Base-by-base conservation (phyloP, 2,797 vertebrate species). In the Botia kubotai region DNA sequence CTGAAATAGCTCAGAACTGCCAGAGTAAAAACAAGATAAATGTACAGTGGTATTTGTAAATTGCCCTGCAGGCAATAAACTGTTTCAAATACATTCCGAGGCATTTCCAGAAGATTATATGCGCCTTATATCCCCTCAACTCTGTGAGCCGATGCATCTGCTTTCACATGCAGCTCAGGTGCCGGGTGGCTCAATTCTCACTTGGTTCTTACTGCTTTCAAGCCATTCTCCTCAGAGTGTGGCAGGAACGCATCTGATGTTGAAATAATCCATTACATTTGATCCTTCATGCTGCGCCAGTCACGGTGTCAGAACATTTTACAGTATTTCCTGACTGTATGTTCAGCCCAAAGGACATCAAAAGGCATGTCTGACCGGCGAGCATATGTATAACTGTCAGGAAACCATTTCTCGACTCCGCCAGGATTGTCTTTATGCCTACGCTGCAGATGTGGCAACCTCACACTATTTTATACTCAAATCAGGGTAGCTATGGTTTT, bases 21-120 rank as follows among this genome's bases (percentile, higher is more conserved):
- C 75, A 52, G 36, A 74, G 21, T 50, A 72, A 17, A 68, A 82
- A 83, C 69, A 75, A 77, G 82, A 87, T 83, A 82, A 85, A 85
- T 80, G 83, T 23, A 58, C 23, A 43, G 68, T 66, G 14, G 21
- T 52, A 29, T 83, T 87, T 65, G 81, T 83, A 79, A 87, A 83
- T 39, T 70, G 62, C 80, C 68, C 79, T 60, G 75, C 50, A 66
- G 70, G 75, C 79, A 87, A 82, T 84, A 74, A 66, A 77, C 75
- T 79, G 79, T 82, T 85, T 86, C 82, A 85, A 80, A 83, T 79
- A 84, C 77, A 83, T 75, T 88, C 55, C 12, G 65, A 85, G 73
- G 78, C 55, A 75, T 87, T 87, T 85, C 65, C 43, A 80, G 77
- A 83, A 85, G 86, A 86, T 88, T 85, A 81, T 84, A 81, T 55